Base-by-base conservation (phyloP, 2,888 invertebrate genomes). In the Chymomyza procnemis region DNA sequence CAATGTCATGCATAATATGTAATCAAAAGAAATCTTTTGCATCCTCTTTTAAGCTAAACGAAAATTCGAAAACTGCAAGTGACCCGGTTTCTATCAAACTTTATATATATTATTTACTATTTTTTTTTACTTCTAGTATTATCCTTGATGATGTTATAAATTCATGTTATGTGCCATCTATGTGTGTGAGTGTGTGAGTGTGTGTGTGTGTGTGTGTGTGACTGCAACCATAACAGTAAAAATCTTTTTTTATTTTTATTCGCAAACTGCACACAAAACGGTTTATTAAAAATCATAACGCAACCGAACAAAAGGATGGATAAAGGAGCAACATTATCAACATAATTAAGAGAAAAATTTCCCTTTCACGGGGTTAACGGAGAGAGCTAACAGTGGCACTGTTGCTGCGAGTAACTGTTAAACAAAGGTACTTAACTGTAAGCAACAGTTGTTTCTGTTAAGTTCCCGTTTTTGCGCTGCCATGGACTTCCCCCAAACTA, bases 361-460 rank as follows among this genome's bases (percentile, higher is more conserved):
- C 34, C 34, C 34, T 41, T 26, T 26, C 1, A 26, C 22, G 22
- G 22, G 3, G 22, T 2, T 4, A 3, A 4, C 26, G 6, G 2
- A 26, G 4, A 5, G 26, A 26, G 26, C 6, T 50, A 19, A 18
- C 19, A 50, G 50, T 14, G 47, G 18, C 18, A 16, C 19, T 50
- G 50, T 19, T 50, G 34, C 34, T 41, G 34, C 34, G 12, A 41
- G 12, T 41, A 41, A 41, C 34, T 41, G 34, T 41, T 9, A 50
- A 50, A 50, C 50, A 50, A 50, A 16, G n/a, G 21, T 14, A 9
- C 1, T 21, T 14, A 22, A 14, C 55, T 63, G 62, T 63, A 56
- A 63, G 62, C 62, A 63, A 63, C 62, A 63, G 62, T 63, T 63
- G 55, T 55, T 63, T 63, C 62, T 56, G 62, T 56, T 63, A 56